Percentiles rank a stretch among this genome's conserved stretches.
Conservation (phyloP, 2,797 vertebrate species). For the Enteromius argenteus region DNA sequence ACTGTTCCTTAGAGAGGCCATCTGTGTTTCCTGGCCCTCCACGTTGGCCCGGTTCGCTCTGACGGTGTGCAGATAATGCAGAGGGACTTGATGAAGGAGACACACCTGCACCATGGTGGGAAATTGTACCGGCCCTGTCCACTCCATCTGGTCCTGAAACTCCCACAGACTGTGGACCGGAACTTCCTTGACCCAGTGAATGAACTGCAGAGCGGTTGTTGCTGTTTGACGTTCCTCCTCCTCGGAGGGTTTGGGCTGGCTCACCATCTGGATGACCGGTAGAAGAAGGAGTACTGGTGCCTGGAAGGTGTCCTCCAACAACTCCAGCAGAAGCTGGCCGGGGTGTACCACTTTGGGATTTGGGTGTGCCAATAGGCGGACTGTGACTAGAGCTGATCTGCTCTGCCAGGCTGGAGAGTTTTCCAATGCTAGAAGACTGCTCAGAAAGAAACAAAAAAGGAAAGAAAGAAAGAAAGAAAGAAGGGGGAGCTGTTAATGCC, state of each 20-base stretch:
- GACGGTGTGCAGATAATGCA: constrained; percentile 76
- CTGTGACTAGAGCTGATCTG: constrained; percentile 83
- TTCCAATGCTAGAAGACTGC: constrained; percentile 76
- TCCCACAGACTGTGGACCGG: constrained; percentile 56
- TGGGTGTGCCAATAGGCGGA: constrained; percentile 85
- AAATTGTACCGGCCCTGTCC: constrained; percentile 67
- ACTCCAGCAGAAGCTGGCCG: constrained; percentile 72
- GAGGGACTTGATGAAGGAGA: constrained; percentile 76
- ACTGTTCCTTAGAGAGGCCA: constrained; percentile 94
- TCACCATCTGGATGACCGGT: constrained; percentile 79
- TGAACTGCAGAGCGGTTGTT: constrained; percentile 64
- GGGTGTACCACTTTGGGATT: constrained; percentile 84
- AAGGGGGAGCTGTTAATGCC: background rate
- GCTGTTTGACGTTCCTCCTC: constrained; percentile 66
- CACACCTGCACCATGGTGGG: constrained; percentile 66
- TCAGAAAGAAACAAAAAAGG: constrained; percentile 30
- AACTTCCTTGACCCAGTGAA: constrained; percentile 67
- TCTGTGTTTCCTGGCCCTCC: constrained; percentile 75
- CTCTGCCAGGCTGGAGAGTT: constrained; percentile 83
- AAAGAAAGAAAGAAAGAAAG: background rate
- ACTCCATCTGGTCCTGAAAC: constrained; percentile 64
- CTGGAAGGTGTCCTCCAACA: constrained; percentile 75
- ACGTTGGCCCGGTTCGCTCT: constrained; percentile 72
- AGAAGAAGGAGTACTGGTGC: constrained; percentile 73
- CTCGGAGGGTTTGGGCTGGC: constrained; percentile 68